Evolutionary conservation across 2,888 invertebrate species (phyloP).

Genomic region (Drosophila bunnanda): DNA sequence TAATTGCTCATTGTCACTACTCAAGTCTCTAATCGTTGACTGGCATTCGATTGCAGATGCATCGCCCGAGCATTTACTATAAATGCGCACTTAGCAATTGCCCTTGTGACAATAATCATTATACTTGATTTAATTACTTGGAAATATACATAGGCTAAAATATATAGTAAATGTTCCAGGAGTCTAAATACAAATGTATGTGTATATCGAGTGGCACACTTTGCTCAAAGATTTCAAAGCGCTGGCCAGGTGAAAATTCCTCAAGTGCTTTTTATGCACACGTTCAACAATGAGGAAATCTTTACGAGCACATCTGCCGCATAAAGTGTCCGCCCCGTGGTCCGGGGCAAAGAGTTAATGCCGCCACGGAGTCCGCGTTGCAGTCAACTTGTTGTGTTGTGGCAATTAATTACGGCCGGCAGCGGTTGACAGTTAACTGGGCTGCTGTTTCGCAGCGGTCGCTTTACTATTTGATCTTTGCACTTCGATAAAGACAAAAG

Average conservation of each 20-base stretch:
- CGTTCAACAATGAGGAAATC: constrained; percentile 77
- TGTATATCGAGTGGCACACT: constrained; percentile 70
- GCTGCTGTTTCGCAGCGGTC: constrained; percentile 56
- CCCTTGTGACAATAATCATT: not conserved
- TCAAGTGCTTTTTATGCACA: constrained; percentile 77
- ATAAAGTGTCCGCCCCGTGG: constrained; percentile 67
- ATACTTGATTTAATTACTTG: not conserved
- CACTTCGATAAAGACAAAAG: constrained; percentile 68
- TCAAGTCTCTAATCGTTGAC: constrained; percentile 42
- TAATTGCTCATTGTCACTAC: constrained; percentile 68
- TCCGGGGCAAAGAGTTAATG: constrained; percentile 16
- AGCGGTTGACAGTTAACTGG: constrained; percentile 68
- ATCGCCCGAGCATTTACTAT: constrained; percentile 29
- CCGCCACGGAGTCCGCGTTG: constrained; percentile 18
- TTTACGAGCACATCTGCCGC: constrained; percentile 79
- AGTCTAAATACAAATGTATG: too few species aligned
- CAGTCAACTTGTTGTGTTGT: constrained; percentile 53
- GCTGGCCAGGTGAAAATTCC: constrained; percentile 50
- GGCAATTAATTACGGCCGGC: constrained; percentile 75
- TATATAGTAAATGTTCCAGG: not conserved
- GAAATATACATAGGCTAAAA: not conserved
- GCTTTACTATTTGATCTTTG: constrained; percentile 79
- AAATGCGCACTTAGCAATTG: constrained; percentile 59
- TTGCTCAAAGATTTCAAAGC: constrained; percentile 46
- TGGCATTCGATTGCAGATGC: constrained; percentile 45